Base-by-base conservation (phyloP, 2,797 vertebrate species). In the Phataginus tetradactyla region DNA sequence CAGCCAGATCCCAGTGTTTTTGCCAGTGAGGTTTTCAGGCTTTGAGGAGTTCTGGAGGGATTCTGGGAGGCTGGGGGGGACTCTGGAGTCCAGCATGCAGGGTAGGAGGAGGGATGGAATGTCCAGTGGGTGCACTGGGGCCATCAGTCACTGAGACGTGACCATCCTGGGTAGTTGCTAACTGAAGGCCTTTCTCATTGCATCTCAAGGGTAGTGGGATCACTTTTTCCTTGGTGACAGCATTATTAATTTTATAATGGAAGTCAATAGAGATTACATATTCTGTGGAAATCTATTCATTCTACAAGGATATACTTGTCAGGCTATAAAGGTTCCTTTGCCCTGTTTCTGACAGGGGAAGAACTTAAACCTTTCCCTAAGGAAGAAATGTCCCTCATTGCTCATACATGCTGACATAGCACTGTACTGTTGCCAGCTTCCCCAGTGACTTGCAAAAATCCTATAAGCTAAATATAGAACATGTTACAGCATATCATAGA, bases 401-500 rank as follows among this genome's bases (percentile, higher is more conserved):
- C 85, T 94, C 68, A 83, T 27, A 10, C 29, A 23, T 95, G 95
- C 96, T 95, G 95, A 96, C 78, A 53, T 17, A 77, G 78, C 88
- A 49, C 4, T 78, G 81, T 39, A 8, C 71, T 57, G 86, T 87
- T 96, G 81, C 85, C 95, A 93, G 81, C 88, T 68, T 97, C 85
- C 71, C 14, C 55, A 86, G 61, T 93, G 81, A 95, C 88, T 97
- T 75, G 53, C 86, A 94, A 66, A 95, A 92, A 86, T 86, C 88
- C 61, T 77, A 0, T 96, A 88, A 94, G 81, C 64, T 86, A 92
- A 86, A 85, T 95, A 72, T 42, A 95, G 81, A 79, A 89, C 78
- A 32, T 49, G 92, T 88, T 84, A 68, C 14, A 17, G 25, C 42
- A 3, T 6, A 55, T 91, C 45, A 20, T 7, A 86, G 78, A 89